Percentiles rank a stretch among this genome's conserved stretches.
These are phyloP conservation scores for Sebastes taczanowskii DNA, from an alignment of 2,797 vertebrate species.

Conservation along the genomic window DNA sequence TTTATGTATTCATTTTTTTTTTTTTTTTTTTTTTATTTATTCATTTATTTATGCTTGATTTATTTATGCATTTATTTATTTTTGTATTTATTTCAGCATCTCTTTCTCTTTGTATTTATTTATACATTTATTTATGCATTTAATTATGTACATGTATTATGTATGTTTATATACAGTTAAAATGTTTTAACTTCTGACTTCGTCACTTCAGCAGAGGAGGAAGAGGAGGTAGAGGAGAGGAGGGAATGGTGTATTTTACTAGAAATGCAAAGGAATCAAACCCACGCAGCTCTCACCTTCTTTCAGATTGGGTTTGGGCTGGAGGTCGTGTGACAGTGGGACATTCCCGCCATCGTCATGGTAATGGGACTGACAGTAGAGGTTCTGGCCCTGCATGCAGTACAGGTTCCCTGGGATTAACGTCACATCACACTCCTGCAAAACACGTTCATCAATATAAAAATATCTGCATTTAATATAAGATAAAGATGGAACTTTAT, in stretches of 20 bases:
- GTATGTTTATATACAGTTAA: no score
- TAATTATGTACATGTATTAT: background rate
- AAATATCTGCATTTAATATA: background rate
- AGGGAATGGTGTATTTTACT: no score
- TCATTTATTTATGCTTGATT: background rate
- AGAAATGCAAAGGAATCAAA: no score
- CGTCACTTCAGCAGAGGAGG: no score
- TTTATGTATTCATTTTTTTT: background rate
- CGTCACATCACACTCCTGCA: slow-evolving; percentile 76
- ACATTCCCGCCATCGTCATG: background rate
- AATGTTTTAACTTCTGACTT: no score
- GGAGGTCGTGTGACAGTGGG: background rate
- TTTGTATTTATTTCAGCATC: no score
- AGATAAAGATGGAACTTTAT: background rate
- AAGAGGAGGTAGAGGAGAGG: background rate
- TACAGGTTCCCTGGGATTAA: slow-evolving; percentile 77
- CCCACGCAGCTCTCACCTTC: slow-evolving; percentile 42
- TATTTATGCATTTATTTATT: no score
- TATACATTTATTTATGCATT: background rate
- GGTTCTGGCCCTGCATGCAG: slow-evolving; percentile 66
- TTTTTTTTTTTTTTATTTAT: background rate
- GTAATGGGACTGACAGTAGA: slow-evolving; percentile 78
- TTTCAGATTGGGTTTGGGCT: background rate
- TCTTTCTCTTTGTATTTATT: no score
- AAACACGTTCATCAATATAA: background rate